A percentile compares a stretch with the other conserved stretches of the same genome.
phyloP scores from a whole-genome alignment of 1,140 invertebrate species.

The Zaprionus ghesquierei region DNA sequence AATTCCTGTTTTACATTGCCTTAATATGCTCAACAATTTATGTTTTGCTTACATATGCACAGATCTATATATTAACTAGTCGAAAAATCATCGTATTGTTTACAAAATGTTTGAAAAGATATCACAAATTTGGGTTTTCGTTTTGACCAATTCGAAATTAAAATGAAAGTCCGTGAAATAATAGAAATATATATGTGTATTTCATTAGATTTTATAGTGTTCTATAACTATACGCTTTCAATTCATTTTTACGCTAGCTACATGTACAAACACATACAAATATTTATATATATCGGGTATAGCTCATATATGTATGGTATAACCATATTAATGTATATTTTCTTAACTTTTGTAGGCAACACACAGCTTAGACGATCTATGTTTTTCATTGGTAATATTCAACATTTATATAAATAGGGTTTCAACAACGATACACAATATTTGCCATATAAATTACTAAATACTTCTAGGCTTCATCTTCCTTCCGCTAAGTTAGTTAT shows the following conservation, averaged over 20 bases:
- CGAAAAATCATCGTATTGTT: slow-evolving; percentile 23
- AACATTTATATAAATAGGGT: slow-evolving; percentile 45
- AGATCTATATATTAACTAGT: slow-evolving; percentile 2
- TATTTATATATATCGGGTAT: slow-evolving; percentile 25
- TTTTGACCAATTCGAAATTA: background rate
- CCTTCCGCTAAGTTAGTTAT: slow-evolving; percentile 50
- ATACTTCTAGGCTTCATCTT: slow-evolving; percentile 26
- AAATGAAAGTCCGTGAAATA: background rate
- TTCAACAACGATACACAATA: slow-evolving; percentile 69
- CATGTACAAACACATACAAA: slow-evolving; percentile 74
- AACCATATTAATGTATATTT: slow-evolving; percentile 10
- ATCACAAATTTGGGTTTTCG: slow-evolving; percentile 45
- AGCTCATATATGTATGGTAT: slow-evolving; percentile 20
- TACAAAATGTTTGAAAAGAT: slow-evolving; percentile 29
- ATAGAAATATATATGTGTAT: background rate
- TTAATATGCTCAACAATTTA: slow-evolving; percentile 14
- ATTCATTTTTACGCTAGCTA: slow-evolving; percentile 59
- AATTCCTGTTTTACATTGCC: slow-evolving; percentile 72
- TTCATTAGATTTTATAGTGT: slow-evolving; percentile 11
- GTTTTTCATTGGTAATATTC: slow-evolving; percentile 21
- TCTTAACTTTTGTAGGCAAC: slow-evolving; percentile 48
- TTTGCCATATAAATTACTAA: slow-evolving; percentile 61
- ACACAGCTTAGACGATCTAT: slow-evolving; percentile 28
- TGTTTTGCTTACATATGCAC: background rate
- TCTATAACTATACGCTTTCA: slow-evolving; percentile 18